Base-by-base conservation (phyloP, 2,113 vertebrate genomes). In the Brachyistius frenatus region DNA sequence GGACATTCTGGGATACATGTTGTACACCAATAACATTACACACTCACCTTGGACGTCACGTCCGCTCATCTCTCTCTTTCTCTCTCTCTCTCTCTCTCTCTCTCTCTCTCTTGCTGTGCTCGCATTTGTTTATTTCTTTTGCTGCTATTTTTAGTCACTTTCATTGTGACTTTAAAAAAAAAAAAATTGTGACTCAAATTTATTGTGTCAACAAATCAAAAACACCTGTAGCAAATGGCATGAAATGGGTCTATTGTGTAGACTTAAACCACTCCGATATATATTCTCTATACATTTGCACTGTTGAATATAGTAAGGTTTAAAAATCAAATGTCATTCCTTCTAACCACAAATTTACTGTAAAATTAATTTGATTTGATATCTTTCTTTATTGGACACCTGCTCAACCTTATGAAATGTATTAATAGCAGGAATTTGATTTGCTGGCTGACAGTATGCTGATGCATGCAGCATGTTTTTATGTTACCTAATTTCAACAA, bases 1-100 rank as follows among this genome's bases (percentile, higher is more conserved):
- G 81, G 78, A 36, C 73, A 35, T 67, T 78, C 81, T 68, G 78
- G 55, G 78, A 64, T 67, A 31, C 11, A n/a, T 61, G 33, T 23
- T 39, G 55, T 37, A 73, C 46, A 50, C 49, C 57, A 33, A 33
- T 72, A 50, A 10, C 62, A 54, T 46, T 7, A 63, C 15, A 58
- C 41, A 49, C 41, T 73, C 49, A 35, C 16, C 30, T 16, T 41
- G 14, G 50, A 85, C 36, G 7, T 77, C 73, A 73, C 37, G 2
- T 33, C 5, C 33, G 14, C 33, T 66, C 64, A 23, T 15, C 39
- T 32, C 31, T 77, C 73, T 69, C 37, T 3, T 33, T 4, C 33
- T 14, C 33, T 66, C 64, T 15, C 23, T 23, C 23, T 23, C 23
- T 23, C 23, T 23, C 23, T 23, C 23, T 23, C 49, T 4, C 7